Evolutionary conservation across 2,888 invertebrate genomes (phyloP).

Genomic region (Proisotoma minuta): DNA sequence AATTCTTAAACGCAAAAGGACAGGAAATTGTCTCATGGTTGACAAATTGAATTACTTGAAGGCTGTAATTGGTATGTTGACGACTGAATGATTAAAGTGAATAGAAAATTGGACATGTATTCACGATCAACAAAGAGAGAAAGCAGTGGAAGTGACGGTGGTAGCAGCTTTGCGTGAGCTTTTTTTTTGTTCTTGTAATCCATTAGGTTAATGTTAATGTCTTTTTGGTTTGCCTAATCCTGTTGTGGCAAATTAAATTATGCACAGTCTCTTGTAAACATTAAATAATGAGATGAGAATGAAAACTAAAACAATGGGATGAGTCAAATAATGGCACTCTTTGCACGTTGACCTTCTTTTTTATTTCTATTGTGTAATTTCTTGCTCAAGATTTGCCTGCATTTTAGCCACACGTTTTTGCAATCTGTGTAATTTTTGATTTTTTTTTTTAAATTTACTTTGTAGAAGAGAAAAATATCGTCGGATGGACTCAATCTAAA

Average conservation of each 20-base stretch:
- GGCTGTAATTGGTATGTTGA: neutral
- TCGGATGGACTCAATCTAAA: conserved; percentile 62
- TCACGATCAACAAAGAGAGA: neutral
- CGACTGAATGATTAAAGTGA: conserved; percentile 4
- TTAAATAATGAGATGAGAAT: neutral
- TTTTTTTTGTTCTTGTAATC: neutral
- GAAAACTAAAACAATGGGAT: neutral
- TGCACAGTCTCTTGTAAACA: neutral
- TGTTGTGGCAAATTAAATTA: neutral
- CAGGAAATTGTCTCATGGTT: no score
- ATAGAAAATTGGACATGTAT: conserved; percentile 1
- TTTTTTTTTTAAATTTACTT: conserved; percentile 13
- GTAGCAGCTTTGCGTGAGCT: no score
- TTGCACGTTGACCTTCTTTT: conserved; percentile 11
- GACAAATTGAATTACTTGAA: conserved; percentile 7
- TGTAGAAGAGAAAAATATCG: conserved; percentile 40
- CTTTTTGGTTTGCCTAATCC: neutral
- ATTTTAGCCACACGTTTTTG: neutral
- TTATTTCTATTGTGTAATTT: conserved; percentile 1
- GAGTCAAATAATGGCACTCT: neutral
- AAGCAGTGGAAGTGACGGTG: neutral
- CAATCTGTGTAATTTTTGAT: neutral
- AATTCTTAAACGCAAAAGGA: no score
- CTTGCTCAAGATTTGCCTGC: neutral
- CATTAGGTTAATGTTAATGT: conserved; percentile 6